A percentile compares a stretch with the other conserved stretches of the same genome.
Conservation (phyloP, 1,140 invertebrate genomes). For the Idris sp. region DNA sequence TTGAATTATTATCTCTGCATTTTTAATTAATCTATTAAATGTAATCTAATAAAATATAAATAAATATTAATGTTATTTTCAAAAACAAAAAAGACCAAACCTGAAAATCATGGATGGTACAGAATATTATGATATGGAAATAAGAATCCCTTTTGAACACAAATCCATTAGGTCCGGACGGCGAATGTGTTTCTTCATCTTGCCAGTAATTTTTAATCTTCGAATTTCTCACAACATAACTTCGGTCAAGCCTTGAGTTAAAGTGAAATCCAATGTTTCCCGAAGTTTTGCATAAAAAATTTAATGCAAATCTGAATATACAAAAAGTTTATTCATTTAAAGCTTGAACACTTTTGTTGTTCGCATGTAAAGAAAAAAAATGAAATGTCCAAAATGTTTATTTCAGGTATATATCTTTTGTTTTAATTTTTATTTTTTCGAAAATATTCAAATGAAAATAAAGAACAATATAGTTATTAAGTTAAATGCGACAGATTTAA, state of each 20-base stretch:
- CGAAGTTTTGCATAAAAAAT: slow-evolving; percentile 79
- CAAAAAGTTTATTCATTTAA: background rate
- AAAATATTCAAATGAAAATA: too few species aligned
- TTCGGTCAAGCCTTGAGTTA: slow-evolving; percentile 85
- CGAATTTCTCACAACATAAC: slow-evolving; percentile 87
- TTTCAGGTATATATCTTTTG: too few species aligned
- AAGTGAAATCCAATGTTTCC: slow-evolving; percentile 88
- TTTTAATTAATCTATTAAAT: too few species aligned
- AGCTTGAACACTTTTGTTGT: too few species aligned
- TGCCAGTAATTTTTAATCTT: slow-evolving; percentile 82
- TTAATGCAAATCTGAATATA: slow-evolving; percentile 81
- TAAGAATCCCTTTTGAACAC: slow-evolving; percentile 69
- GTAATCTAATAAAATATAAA: too few species aligned
- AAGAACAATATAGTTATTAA: too few species aligned
- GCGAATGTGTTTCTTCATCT: slow-evolving; percentile 83
- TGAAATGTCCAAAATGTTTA: too few species aligned
- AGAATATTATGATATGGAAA: slow-evolving; percentile 74
- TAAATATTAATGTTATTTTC: too few species aligned
- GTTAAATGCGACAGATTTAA: too few species aligned
- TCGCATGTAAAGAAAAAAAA: too few species aligned
- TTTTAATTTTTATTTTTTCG: too few species aligned
- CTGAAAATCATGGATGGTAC: slow-evolving; percentile 70
- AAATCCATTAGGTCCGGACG: slow-evolving; percentile 61
- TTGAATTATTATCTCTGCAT: too few species aligned
- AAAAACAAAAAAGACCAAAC: slow-evolving; percentile 43